A percentile compares a stretch with the other conserved stretches of the same genome.
Evolutionary conservation across 2,888 invertebrate species (phyloP).

Genomic region (Lochmaea capreae): DNA sequence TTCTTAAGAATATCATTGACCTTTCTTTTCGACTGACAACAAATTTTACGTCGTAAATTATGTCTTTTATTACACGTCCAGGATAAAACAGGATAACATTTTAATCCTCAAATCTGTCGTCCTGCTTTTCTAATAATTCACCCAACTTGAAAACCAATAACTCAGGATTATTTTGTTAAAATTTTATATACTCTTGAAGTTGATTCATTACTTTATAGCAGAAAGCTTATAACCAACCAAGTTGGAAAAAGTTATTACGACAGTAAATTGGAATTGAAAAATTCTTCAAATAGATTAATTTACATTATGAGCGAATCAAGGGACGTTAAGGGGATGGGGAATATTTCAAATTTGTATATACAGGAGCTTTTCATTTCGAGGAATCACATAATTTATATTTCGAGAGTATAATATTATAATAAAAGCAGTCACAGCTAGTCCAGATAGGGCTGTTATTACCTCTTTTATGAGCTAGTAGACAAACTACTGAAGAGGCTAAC

Average conservation of each 20-base stretch:
- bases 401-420: no score
- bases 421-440: no score
- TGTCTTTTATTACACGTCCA: conserved; percentile 53
- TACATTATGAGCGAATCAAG: no score
- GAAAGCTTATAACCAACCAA: not conserved
- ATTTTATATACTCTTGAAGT: conserved; percentile 30
- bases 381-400: no score
- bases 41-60: conserved; percentile 42
- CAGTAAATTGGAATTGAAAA: not conserved
- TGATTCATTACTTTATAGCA: conserved; percentile 13
- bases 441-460: no score
- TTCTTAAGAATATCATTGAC: conserved; percentile 1
- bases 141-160: conserved; percentile 40
- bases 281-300: not conserved
- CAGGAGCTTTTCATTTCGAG: no score
- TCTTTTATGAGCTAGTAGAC: no score
- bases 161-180: conserved; percentile 38
- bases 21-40: conserved; percentile 1
- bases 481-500: no score
- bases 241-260: not conserved
- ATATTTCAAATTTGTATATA: no score
- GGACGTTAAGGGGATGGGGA: no score
- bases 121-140: conserved; percentile 43
- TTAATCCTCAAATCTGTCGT: conserved; percentile 56
- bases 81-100: conserved; percentile 57